phyloP scores from a whole-genome alignment of 2,888 invertebrate genomes.

The Ornithoptera alexandrae region DNA sequence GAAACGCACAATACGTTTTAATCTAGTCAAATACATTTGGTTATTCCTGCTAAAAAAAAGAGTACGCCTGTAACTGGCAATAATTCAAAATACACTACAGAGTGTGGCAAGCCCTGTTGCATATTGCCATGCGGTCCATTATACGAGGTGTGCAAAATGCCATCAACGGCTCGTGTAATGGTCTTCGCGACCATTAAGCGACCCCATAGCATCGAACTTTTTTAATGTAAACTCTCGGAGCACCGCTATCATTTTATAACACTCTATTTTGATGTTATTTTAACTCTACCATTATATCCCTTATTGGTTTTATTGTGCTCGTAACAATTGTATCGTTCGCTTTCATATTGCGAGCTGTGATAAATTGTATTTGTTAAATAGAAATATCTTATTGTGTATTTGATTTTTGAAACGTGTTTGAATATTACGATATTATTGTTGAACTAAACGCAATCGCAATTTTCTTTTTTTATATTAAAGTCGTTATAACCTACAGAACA shows the following conservation, averaged over 20 bases:
- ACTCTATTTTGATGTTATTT: conserved; percentile 55
- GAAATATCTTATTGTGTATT: conserved; percentile 7
- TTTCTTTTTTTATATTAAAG: too few relatives aligned
- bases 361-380: conserved; percentile 27
- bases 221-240: conserved; percentile 66
- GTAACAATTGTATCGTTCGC: conserved; percentile 32
- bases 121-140: conserved; percentile 66
- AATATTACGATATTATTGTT: too few relatives aligned
- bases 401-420: conserved; percentile 8
- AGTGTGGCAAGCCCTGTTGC: conserved; percentile 48
- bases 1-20: too few relatives aligned
- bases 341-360: conserved; percentile 26
- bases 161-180: conserved; percentile 62
- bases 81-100: conserved; percentile 5
- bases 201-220: conserved; percentile 61
- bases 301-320: conserved; percentile 67
- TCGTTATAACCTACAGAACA: too few relatives aligned
- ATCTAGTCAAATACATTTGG: too few relatives aligned
- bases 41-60: too few relatives aligned
- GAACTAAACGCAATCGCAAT: too few relatives aligned
- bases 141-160: conserved; percentile 65
- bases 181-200: conserved; percentile 64
- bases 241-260: conserved; percentile 61
- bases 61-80: background rate
- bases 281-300: conserved; percentile 55